A percentile compares a stretch with the other conserved stretches of the same genome.
These are phyloP conservation scores for Rhysida immarginata DNA, from an alignment of 1,140 invertebrate species.

Conservation along the genomic window DNA sequence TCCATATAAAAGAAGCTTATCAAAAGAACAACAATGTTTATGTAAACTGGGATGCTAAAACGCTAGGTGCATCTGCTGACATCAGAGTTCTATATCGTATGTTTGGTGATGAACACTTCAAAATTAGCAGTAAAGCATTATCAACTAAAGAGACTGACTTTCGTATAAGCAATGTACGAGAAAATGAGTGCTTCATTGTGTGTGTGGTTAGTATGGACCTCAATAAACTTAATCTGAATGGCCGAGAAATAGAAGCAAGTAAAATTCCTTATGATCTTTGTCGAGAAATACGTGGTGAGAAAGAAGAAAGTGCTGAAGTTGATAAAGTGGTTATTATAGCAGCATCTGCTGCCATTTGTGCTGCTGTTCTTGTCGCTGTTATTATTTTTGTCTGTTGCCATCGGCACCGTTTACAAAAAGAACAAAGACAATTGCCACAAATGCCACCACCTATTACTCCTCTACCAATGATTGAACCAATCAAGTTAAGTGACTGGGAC, in stretches of 20 bases:
- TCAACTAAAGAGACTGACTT: conserved; percentile 76
- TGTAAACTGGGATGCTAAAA: not conserved
- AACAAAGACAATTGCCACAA: conserved; percentile 5
- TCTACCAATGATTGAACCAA: conserved; percentile 9
- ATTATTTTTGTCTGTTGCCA: conserved; percentile 74
- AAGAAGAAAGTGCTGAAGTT: conserved; percentile 53
- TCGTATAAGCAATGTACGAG: conserved; percentile 78
- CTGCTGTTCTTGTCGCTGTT: conserved; percentile 68
- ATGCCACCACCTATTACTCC: conserved; percentile 9
- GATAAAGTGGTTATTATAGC: conserved; percentile 79
- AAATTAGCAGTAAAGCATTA: conserved; percentile 68
- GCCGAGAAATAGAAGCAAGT: conserved; percentile 64
- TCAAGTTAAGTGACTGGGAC: conserved; percentile 59
- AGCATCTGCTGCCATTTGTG: conserved; percentile 76
- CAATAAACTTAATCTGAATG: conserved; percentile 54
- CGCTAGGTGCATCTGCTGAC: not conserved
- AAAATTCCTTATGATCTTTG: conserved; percentile 73
- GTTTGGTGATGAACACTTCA: conserved; percentile 77
- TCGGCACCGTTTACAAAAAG: conserved; percentile 15
- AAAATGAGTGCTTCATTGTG: conserved; percentile 41
- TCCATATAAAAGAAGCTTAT: not conserved
- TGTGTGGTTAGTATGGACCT: not conserved
- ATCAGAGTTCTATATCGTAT: conserved; percentile 76
- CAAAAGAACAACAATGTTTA: not conserved
- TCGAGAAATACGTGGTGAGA: conserved; percentile 66